Conservation (phyloP, 2,797 vertebrate species). For the Garrulus glandarius region DNA sequence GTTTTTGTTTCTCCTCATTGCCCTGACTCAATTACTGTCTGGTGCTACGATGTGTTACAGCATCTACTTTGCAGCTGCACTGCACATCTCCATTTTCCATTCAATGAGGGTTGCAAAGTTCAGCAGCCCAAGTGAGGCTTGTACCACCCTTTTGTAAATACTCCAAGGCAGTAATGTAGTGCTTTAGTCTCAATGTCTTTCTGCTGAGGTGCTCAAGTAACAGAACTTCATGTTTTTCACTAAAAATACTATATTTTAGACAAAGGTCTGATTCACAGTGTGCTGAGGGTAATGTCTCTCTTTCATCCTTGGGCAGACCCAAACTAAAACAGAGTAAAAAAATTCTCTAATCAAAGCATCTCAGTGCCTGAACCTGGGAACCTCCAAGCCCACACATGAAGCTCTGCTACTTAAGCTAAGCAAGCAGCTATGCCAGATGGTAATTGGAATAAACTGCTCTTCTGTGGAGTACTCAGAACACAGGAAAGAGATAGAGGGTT, state of each 20-base stretch:
- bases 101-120: not conserved
- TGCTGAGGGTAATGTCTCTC: not conserved
- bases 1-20: not conserved
- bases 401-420: not conserved
- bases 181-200: not conserved
- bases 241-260: not conserved
- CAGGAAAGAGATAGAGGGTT: not conserved
- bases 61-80: not conserved
- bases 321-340: not conserved
- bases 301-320: not conserved
- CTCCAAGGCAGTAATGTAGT: not conserved
- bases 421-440: not conserved
- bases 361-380: not conserved
- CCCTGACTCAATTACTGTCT: not conserved
- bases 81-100: not conserved
- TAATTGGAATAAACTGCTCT: not conserved
- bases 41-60: not conserved
- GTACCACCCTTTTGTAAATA: not conserved
- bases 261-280: not conserved
- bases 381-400: not conserved
- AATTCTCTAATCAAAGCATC: not conserved
- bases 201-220: not conserved
- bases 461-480: not conserved
- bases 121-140: not conserved
- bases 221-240: not conserved